Conservation (phyloP, 2,113 vertebrate genomes). For the Epinephelus moara region DNA sequence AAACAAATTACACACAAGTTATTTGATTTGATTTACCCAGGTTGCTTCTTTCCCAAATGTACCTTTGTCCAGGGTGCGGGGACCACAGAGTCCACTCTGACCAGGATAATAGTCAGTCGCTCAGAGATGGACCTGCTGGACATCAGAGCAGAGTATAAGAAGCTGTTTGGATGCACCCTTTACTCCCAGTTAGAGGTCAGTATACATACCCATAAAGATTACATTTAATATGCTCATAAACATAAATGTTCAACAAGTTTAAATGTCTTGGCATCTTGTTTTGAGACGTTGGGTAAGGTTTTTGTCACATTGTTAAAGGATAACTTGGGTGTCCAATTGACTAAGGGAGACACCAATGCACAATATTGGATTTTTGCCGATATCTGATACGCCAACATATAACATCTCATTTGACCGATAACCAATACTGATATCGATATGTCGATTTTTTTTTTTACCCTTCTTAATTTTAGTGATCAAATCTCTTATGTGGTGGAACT, state of each 20-base stretch:
- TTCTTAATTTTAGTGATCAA: no score
- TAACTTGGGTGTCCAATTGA: no score
- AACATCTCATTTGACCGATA: no score
- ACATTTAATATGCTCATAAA: not conserved
- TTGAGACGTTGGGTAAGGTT: not conserved
- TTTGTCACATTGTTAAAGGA: not conserved
- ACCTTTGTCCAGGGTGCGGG: conserved; percentile 84
- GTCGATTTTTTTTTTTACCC: no score
- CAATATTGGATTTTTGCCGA: no score
- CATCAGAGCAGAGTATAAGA: conserved; percentile 90
- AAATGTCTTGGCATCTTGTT: not conserved
- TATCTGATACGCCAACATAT: no score
- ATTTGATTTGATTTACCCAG: not conserved
- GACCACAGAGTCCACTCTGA: conserved; percentile 88
- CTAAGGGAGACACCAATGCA: no score
- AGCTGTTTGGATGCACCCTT: conserved; percentile 85
- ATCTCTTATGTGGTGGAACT: no score
- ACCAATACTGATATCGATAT: no score
- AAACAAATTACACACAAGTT: not conserved
- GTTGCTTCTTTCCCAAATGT: not conserved
- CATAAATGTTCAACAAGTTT: not conserved
- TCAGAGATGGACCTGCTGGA: conserved; percentile 91
- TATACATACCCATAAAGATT: not conserved
- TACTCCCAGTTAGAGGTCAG: conserved; percentile 87
- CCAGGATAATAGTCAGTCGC: conserved; percentile 88